Base-by-base conservation (phyloP, 1,140 invertebrate species). In the Telenomus remus region DNA sequence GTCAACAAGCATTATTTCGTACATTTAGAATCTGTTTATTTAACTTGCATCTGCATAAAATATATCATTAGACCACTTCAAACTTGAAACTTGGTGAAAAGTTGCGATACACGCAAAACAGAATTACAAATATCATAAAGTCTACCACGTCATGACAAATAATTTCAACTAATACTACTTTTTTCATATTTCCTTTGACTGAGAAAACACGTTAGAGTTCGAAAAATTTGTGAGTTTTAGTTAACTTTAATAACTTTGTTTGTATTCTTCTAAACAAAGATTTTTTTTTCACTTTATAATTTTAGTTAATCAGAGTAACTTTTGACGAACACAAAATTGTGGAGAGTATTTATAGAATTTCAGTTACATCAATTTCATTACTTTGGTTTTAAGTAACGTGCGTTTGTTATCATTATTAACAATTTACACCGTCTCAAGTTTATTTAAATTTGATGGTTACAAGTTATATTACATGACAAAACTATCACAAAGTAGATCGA, bases 281-380 rank as follows among this genome's bases (percentile, higher is more conserved):
- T n/a, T 44, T 44, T 44, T 44, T 7, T 44, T 13, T 8, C 6
- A 7, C 43, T 7, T 13, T 44, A 12, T 3, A 12, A 13, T 39
- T 44, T n/a, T n/a, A n/a, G n/a, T n/a, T 44, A 12, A 44, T 44
- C 43, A 44, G 13, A 44, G 43, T 44, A 11, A 44, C 11, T 44
- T 44, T 44, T 7, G 12, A 1, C 43, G 43, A 44, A 44, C 19
- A 27, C 1, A 44, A 44, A 14, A 7, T 3, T 0, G 13, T 13
- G 0, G 6, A 44, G 13, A 12, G 3, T 39, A 9, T 43, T 11
- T 44, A 44, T 7, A 44, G 12, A 13, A 44, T 44, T n/a, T 2
- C 43, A n/a, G 11, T 44, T 44, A 13, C 4, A 7, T 7, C n/a
- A 44, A 44, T 7, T 8, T 12, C 8, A 13, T 13, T 44, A 13